phyloP scores from a whole-genome alignment of 2,888 invertebrate species.

The Drepana falcataria region DNA sequence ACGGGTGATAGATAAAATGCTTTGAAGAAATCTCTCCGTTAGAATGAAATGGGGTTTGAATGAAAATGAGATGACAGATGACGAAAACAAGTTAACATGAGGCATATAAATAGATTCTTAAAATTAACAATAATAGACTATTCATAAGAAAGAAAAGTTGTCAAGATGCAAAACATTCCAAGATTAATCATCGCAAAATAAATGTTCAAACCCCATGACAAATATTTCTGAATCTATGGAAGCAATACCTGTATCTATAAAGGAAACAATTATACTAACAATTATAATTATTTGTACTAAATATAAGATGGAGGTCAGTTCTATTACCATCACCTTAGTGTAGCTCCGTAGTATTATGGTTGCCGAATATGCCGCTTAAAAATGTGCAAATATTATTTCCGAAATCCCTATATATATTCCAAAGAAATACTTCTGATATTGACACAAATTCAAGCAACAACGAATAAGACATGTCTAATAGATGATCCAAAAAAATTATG shows the following conservation, averaged over 20 bases:
- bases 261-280: conserved; percentile 28
- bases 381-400: conserved; percentile 2
- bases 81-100: conserved; percentile 48
- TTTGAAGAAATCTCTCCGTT: conserved; percentile 66
- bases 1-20: conserved; percentile 20
- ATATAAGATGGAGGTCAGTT: conserved; percentile 7
- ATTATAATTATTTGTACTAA: conserved; percentile 12
- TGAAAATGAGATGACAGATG: conserved; percentile 47
- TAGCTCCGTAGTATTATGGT: conserved; percentile 4
- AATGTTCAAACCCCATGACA: conserved; percentile 78
- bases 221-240: conserved; percentile 46
- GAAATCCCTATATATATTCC: background rate
- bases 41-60: conserved; percentile 78
- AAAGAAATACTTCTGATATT: background rate
- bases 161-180: conserved; percentile 78
- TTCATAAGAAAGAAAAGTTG: conserved; percentile 67
- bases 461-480: background rate
- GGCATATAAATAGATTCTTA: conserved; percentile 51
- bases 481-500: conserved; percentile 1
- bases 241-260: conserved; percentile 49
- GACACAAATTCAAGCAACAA: background rate
- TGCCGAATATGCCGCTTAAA: conserved; percentile 10
- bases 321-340: conserved; percentile 19
- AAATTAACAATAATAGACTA: conserved; percentile 41
- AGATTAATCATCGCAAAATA: conserved; percentile 62